Percentiles rank a stretch among this genome's conserved stretches.
Evolutionary conservation across 2,113 vertebrate species (phyloP).

Genomic region (Rhineura floridana): DNA sequence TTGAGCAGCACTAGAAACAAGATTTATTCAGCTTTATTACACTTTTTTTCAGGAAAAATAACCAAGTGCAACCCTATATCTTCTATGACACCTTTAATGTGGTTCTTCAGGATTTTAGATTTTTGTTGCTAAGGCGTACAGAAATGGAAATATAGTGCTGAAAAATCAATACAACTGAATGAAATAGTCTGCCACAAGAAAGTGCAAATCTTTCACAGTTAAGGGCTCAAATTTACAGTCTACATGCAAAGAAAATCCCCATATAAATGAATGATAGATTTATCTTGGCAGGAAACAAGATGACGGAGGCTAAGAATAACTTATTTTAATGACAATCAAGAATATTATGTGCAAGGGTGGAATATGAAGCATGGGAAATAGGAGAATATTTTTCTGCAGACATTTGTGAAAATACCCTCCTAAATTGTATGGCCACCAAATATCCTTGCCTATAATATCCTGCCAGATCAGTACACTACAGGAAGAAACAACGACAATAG

Average conservation of each 20-base stretch:
- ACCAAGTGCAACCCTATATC: background rate
- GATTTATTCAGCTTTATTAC: constrained; percentile 23
- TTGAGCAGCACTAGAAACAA: background rate
- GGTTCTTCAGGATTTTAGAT: background rate
- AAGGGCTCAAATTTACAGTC: constrained; percentile 6
- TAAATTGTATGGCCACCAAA: background rate
- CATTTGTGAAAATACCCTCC: background rate
- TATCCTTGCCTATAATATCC: background rate
- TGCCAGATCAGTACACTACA: background rate
- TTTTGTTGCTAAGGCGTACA: constrained; percentile 33
- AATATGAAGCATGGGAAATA: background rate
- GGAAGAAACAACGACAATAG: background rate
- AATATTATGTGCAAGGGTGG: background rate
- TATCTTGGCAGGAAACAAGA: background rate
- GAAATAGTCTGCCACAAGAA: constrained; percentile 23
- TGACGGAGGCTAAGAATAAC: background rate
- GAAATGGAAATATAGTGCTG: background rate
- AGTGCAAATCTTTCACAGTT: constrained; percentile 19
- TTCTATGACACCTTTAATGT: background rate
- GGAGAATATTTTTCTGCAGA: background rate
- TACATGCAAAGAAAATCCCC: background rate
- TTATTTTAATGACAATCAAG: constrained; percentile 5
- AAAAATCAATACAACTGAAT: constrained; percentile 33
- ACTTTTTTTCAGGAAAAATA: constrained; percentile 30
- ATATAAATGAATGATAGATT: constrained; percentile 1